Evolutionary conservation across 2,113 vertebrate species (phyloP), one percentile per base, ranked within the genome.

Genomic region (Connochaetes taurinus): DNA sequence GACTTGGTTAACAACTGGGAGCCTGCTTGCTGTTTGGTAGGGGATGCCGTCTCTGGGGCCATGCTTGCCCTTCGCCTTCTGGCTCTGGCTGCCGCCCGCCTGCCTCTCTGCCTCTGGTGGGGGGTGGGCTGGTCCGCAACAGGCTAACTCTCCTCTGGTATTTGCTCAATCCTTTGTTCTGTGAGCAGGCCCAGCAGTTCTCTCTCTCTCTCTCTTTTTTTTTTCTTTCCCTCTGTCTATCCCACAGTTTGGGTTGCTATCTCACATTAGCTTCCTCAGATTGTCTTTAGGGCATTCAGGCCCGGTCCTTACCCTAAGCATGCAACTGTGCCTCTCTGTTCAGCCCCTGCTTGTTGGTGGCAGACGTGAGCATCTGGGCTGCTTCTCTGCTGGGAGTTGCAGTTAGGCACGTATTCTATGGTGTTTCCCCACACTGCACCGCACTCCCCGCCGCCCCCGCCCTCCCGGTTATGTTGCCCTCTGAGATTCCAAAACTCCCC

Each of bases 61-160:
- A 4, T 1, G 16, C 33, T 64, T n/a, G 15, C 17, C 64, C 64
- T 17, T 67, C 0, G 2, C 64, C 33, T 11, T 67, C 17, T 36
- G 17, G 17, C 17, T 36, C 64, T 67, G 17, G 17, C 17, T 67
- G n/a, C 17, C 0, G 0, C 8, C 64, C 0, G 4, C 33, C 9
- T 36, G 17, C 33, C 64, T 67, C 64, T 67, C 33, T 67, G 64
- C 64, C 64, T 36, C 17, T 21, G 33, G 33, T 4, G 0, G 8
- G 33, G 17, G 64, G 5, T 67, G 64, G 64, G 8, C 33, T 0
- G 0, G 33, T 67, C 33, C 0, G 0, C 64, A 36, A n/a, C 33
- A 5, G 8, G 64, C 17, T 67, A 67, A 36, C 17, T 67, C 33
- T 67, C n/a, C 17, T 67, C n/a, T 36, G 33, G 8, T 67, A 67